Percentiles rank a stretch among this genome's conserved stretches.
Conservation (phyloP, 2,888 invertebrate species). For the Cryptophagus acutangulus region DNA sequence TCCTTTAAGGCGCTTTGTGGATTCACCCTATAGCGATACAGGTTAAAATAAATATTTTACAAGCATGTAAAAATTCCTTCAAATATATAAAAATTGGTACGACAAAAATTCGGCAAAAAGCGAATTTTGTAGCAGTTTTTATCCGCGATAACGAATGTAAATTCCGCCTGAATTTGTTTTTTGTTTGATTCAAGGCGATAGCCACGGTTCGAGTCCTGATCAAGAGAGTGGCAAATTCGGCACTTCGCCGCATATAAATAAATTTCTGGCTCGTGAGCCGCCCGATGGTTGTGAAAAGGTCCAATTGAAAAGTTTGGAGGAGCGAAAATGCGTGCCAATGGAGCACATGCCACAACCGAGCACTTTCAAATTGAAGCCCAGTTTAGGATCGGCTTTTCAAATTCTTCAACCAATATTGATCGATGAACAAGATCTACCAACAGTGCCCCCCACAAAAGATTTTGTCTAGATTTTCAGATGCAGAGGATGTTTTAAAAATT, state of each 20-base stretch:
- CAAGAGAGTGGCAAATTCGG: conserved; percentile 66
- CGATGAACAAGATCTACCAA: too few relatives aligned
- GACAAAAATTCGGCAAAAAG: not conserved
- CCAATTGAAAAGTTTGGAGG: conserved; percentile 47
- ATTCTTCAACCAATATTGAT: conserved; percentile 61
- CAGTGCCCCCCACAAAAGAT: too few relatives aligned
- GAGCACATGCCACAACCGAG: conserved; percentile 53
- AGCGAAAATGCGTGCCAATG: conserved; percentile 19
- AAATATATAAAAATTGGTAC: too few relatives aligned
- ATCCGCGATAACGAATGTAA: too few relatives aligned
- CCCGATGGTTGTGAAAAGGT: conserved; percentile 89
- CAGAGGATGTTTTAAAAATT: too few relatives aligned
- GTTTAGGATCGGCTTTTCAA: conserved; percentile 76
- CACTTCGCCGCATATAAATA: conserved; percentile 79
- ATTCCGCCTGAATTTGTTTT: not conserved
- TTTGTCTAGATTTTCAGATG: too few relatives aligned
- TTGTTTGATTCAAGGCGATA: too few relatives aligned
- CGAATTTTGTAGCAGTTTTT: too few relatives aligned
- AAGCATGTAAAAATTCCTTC: too few relatives aligned
- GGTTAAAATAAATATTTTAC: conserved; percentile 27
- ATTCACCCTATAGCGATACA: conserved; percentile 56
- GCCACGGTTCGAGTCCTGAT: conserved; percentile 72
- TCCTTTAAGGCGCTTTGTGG: conserved; percentile 61
- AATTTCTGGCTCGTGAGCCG: conserved; percentile 79
- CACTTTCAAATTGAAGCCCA: conserved; percentile 73